Evolutionary conservation across 2,888 invertebrate species (phyloP), one percentile per base, ranked within the genome.

Genomic region (Stegophylla sp.): DNA sequence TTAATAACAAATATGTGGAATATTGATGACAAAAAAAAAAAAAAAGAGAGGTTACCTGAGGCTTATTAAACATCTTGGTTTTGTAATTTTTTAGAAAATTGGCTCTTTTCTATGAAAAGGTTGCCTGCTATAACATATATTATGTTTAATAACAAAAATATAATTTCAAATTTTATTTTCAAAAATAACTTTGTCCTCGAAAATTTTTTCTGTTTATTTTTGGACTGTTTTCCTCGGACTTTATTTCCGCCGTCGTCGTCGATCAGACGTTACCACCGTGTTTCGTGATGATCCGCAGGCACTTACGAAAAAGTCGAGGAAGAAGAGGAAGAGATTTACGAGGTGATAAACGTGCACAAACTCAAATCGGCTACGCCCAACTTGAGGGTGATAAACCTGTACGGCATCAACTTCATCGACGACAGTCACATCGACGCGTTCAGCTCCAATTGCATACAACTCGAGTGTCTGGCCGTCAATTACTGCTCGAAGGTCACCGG

Each of bases 361-460:
- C 89, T 99, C 79, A 99, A 99, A 88, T 95, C 97, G 0, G 98
- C 98, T 7, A 97, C 98, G 0, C 99, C 99, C 0, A 99, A 99
- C 88, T 89, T 99, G 83, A 90, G 97, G 83, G 96, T 98, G 12
- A 98, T 99, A 85, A 99, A 99, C 87, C 88, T 99, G 71, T 99
- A 98, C 87, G 99, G 99, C 0, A 98, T 99, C 84, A 97, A 97
- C 87, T 98, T 98, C 85, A 95, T 98, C 10, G 98, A 98, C 85
- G 99, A 99, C 89, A 95, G 96, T 0, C 99, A 99, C 85, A 97
- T 99, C 69, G 99, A 99, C 86, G 96, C 98, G 0, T 95, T 99
- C 87, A 95, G 95, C 84, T 95, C 95, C 3, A 97, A 97, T 86
- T 97, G 97, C 86, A 97, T 97, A 85, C 94, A 92, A 89, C 88